phyloP scores from a whole-genome alignment of 1,140 invertebrate genomes.

The Amyelois transitella region DNA sequence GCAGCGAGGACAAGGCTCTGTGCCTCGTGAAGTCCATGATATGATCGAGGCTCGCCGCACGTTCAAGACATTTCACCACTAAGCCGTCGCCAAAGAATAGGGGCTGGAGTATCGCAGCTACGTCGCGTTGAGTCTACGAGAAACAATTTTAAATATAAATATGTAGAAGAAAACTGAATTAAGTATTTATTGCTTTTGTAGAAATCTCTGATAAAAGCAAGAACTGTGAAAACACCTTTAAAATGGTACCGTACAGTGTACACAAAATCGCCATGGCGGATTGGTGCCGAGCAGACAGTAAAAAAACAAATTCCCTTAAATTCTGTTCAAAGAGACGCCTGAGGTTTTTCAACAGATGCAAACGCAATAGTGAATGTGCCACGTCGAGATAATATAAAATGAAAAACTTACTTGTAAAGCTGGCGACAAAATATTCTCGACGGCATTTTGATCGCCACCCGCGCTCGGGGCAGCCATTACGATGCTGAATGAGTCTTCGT shows the following conservation, averaged over 20 bases:
- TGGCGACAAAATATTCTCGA: slow-evolving; percentile 87
- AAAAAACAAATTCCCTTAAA: too few species aligned
- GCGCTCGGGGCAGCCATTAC: slow-evolving; percentile 63
- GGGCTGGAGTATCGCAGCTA: slow-evolving; percentile 88
- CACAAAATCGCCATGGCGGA: too few species aligned
- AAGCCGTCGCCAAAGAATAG: slow-evolving; percentile 94
- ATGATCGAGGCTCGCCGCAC: slow-evolving; percentile 93
- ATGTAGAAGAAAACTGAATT: not conserved
- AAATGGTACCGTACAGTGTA: too few species aligned
- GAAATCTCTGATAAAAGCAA: too few species aligned
- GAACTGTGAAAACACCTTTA: too few species aligned
- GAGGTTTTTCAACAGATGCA: too few species aligned
- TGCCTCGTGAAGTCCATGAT: slow-evolving; percentile 99
- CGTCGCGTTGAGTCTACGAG: slow-evolving; percentile 88
- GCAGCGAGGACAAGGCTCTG: slow-evolving; percentile 94
- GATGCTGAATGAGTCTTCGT: slow-evolving; percentile 81
- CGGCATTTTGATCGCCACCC: slow-evolving; percentile 58
- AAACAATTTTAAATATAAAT: not conserved
- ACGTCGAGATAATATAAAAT: too few species aligned
- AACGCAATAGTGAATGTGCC: too few species aligned
- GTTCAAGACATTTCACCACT: slow-evolving; percentile 93
- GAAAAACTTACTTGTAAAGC: slow-evolving; percentile 78
- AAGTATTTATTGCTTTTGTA: not conserved
- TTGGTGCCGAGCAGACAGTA: too few species aligned
- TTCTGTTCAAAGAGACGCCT: too few species aligned